Evolutionary conservation across 2,797 vertebrate genomes (phyloP), one percentile per base, ranked within the genome.

Genomic region (Bradypus variegatus): DNA sequence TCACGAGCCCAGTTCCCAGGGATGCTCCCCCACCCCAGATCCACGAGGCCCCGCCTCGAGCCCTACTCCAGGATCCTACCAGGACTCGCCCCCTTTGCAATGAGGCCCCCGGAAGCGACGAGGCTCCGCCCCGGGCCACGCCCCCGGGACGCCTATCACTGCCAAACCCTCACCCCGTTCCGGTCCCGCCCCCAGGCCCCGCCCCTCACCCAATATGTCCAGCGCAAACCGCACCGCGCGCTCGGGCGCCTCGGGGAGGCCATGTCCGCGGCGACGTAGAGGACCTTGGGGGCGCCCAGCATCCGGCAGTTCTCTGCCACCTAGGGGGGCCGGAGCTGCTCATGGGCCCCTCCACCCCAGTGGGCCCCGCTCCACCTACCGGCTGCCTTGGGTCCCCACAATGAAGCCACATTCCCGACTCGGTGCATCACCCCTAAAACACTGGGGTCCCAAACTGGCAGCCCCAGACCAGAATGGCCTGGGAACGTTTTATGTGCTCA

Each of bases 191-290:
- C 33, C 33, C 29, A 31, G 70, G 80, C 75, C 62, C 86, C 67
- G 78, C 89, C 92, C 88, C 97, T 96, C 92, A 98, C 98, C 98
- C 18, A 99, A 97, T 38, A 97, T 97, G 93, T 98, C 96, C 92
- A 98, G 86, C n/a, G 98, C 97, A 93, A 98, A 98, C n/a, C 96
- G 97, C 48, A 98, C 95, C 91, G 98, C 98, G n/a, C 41, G 96
- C 12, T 97, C 96, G 0, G 98, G 98, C 73, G 98, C 98, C 8
- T 97, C 95, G 6, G 97, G 96, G 25, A 97, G 33, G 96, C 94
- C 98, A 98, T 98, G 95, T 99, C 98, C 25, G 97, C 98, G n/a
- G 98, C 83, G 75, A 98, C 89, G 76, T 98, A 98, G 88, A 98
- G 81, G 11, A 97, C 92, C 93, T 97, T 98, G 97, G 98, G 98